A percentile compares a stretch with the other conserved stretches of the same genome.
Conservation (phyloP, 2,113 vertebrate species). For the Siphamia tubifer region DNA sequence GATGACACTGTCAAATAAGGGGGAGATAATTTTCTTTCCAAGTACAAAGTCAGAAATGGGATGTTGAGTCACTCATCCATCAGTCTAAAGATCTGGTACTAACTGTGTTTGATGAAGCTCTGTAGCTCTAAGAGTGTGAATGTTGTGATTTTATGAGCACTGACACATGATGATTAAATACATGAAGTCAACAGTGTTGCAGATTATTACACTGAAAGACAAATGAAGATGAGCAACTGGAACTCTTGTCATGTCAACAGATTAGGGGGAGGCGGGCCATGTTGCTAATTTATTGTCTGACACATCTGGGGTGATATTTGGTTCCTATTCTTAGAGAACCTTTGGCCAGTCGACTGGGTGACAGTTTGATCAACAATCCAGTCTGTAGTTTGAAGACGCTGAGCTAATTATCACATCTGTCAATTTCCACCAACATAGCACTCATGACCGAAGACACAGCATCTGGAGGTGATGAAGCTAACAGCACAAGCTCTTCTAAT, state of each 20-base stretch:
- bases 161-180: slow-evolving; percentile 24
- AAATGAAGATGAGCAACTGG: slow-evolving; percentile 29
- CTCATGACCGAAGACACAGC: slow-evolving; percentile 41
- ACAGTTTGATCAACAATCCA: slow-evolving; percentile 29
- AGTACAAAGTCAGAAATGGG: background rate
- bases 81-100: background rate
- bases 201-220: slow-evolving; percentile 5
- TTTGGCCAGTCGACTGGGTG: slow-evolving; percentile 38
- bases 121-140: background rate
- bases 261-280: background rate
- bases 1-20: background rate
- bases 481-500: slow-evolving; percentile 34
- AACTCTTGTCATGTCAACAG: slow-evolving; percentile 29
- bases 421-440: slow-evolving; percentile 22
- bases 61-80: background rate
- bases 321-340: slow-evolving; percentile 31
- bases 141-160: background rate
- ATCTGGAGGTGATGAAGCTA: slow-evolving; percentile 44
- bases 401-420: slow-evolving; percentile 65
- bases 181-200: background rate
- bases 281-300: slow-evolving; percentile 47
- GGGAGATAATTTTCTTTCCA: background rate
- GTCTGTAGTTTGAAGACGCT: slow-evolving; percentile 23
- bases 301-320: slow-evolving; percentile 48
- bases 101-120: slow-evolving; percentile 8